Evolutionary conservation across 92 coral and sea anemone species (phyloP).

Genomic region (Palythoa grandis): DNA sequence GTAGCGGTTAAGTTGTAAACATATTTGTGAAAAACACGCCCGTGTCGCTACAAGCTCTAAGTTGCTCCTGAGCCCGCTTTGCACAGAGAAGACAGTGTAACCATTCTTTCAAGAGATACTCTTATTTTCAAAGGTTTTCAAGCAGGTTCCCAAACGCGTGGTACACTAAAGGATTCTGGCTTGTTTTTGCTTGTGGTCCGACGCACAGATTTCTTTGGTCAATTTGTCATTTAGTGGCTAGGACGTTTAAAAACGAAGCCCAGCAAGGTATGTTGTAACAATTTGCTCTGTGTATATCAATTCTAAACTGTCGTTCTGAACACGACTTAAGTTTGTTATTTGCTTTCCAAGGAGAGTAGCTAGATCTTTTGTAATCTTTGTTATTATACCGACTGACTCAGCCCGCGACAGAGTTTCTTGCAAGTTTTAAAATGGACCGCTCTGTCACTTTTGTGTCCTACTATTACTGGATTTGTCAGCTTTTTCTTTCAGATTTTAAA

Average conservation of each 20-base stretch:
- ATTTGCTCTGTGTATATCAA: background rate
- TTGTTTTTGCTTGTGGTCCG: constrained; percentile 5
- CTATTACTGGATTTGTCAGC: background rate
- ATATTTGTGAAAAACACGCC: constrained; percentile 23
- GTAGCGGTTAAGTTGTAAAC: constrained; percentile 28
- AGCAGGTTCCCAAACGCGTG: background rate
- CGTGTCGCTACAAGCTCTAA: background rate
- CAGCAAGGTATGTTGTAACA: constrained; percentile 14
- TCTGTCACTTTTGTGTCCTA: background rate
- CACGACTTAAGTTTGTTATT: background rate
- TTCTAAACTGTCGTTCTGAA: background rate
- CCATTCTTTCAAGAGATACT: background rate
- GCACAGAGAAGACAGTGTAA: background rate
- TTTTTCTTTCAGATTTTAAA: background rate
- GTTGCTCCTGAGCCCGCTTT: background rate
- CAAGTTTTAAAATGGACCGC: background rate
- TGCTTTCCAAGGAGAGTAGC: background rate
- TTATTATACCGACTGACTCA: background rate
- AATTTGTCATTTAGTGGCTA: constrained; percentile 16
- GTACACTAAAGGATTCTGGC: background rate
- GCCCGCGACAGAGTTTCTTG: background rate
- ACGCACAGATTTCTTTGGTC: constrained; percentile 25
- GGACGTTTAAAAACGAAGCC: background rate
- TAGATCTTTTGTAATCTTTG: background rate
- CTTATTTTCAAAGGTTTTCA: background rate